Conservation (phyloP, 2,113 vertebrate genomes). For the Sapayoa aenigma region DNA sequence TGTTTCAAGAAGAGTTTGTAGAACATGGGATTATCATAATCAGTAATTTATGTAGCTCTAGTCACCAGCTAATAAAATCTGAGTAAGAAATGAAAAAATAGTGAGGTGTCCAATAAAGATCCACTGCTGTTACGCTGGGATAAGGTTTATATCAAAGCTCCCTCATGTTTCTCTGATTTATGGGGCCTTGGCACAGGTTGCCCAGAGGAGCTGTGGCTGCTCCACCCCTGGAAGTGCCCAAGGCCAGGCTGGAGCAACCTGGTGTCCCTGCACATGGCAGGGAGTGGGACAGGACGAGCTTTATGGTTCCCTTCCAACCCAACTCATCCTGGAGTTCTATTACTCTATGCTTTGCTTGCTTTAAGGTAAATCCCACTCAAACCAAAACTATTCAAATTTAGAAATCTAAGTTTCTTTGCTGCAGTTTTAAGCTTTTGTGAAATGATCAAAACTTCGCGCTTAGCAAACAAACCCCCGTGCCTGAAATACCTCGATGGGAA, state of each 20-base stretch:
- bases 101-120: accelerated
- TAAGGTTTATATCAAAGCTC: background rate
- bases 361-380: background rate
- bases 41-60: background rate
- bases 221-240: background rate
- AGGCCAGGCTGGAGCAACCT: background rate
- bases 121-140: background rate
- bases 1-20: background rate
- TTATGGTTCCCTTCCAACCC: background rate
- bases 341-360: background rate
- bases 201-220: background rate
- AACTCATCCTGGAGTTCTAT: background rate
- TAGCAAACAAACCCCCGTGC: background rate
- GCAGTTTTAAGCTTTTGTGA: background rate
- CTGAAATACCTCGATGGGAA: background rate
- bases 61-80: background rate
- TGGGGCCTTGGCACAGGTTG: background rate
- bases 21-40: accelerated
- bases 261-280: background rate
- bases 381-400: background rate
- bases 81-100: background rate
- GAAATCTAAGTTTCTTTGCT: background rate
- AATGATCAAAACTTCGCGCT: background rate
- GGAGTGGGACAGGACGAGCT: accelerated
- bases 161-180: background rate